Base-by-base conservation (phyloP, 2,888 invertebrate genomes). In the Diogma glabrata region DNA sequence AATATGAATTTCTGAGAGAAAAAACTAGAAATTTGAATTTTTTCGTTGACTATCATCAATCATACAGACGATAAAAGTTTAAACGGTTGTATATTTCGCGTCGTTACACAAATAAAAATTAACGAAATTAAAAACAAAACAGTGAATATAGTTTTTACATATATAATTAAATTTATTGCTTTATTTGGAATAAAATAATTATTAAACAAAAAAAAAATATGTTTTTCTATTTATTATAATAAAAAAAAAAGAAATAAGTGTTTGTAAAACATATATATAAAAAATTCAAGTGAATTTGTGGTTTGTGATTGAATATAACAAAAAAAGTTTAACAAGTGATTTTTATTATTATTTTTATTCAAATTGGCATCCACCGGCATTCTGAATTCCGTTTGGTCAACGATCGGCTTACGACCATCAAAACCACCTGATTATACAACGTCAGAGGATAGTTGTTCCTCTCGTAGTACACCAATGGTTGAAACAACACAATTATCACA, bases 311-410 rank as follows among this genome's bases (percentile, higher is more conserved):
- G n/a, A 28, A 12, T 28, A 28, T 28, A 28, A 28, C 28, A n/a
- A n/a, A 28, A 28, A 28, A 28, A 28, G n/a, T 28, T 28, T 28
- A n/a, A 12, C 10, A 10, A 28, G 28, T 28, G 28, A 10, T 12
- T 12, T 28, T 28, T 28, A 28, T 10, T 28, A n/a, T 28, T 28
- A 12, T 28, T 28, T 28, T 28, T 3, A 12, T 16, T 46, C 26
- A 46, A 22, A 46, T 46, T 46, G 46, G 46, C 46, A 54, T 30
- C 30, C 53, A 54, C 54, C 66, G 67, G 65, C 61, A 68, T 69
- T 66, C 65, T 69, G 66, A 70, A 67, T 62, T 70, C 70, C 62
- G 57, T 69, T 66, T 69, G 69, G 70, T 64, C 63, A 53, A 60
- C 68, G 61, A 64, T 67, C 62, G 66, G 67, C 59, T 59, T 69